These are phyloP conservation scores for Lycaon pictus DNA, from an alignment of 2,113 vertebrate species.

Conservation along the genomic window DNA sequence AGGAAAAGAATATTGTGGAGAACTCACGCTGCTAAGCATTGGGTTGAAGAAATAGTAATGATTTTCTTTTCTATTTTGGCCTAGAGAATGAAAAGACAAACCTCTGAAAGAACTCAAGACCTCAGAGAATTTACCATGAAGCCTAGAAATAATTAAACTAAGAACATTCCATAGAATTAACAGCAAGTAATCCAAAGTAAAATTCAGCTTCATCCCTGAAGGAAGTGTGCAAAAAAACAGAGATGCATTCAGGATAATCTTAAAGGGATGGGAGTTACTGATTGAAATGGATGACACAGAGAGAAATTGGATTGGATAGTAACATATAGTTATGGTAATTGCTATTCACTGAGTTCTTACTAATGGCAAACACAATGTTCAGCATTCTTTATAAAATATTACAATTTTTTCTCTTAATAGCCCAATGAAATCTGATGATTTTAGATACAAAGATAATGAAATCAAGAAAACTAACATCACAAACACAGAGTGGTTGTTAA, in stretches of 20 bases:
- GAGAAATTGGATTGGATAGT: conserved; percentile 18
- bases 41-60: background rate
- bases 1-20: background rate
- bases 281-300: background rate
- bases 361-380: background rate
- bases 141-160: background rate
- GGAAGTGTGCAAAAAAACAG: background rate
- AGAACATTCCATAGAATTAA: background rate
- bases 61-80: background rate
- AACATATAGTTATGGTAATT: conserved; percentile 8
- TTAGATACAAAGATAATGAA: conserved; percentile 33
- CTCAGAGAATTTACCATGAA: background rate
- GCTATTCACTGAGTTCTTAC: conserved; percentile 1
- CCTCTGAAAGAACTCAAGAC: background rate
- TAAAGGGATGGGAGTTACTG: background rate
- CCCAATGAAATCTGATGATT: background rate
- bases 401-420: background rate
- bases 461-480: conserved; percentile 6
- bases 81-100: background rate
- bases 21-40: background rate
- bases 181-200: conserved; percentile 36
- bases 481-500: background rate
- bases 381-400: conserved; percentile 16
- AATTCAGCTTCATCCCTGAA: background rate
- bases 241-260: background rate